Base-by-base conservation (phyloP, 2,888 invertebrate genomes). In the Linnaemya tessellans region DNA sequence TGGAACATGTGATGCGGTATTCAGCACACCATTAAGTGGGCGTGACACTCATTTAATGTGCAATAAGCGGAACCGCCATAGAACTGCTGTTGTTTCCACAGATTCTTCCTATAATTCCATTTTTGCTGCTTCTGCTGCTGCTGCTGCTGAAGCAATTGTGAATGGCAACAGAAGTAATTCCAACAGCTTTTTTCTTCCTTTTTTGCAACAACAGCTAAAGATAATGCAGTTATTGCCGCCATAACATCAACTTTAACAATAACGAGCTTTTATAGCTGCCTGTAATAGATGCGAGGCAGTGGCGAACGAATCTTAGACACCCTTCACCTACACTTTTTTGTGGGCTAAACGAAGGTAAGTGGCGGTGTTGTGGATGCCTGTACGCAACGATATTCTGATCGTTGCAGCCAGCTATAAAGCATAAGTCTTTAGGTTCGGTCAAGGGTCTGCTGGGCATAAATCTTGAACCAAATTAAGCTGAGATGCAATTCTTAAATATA, bases 11-110 rank as follows among this genome's bases (percentile, higher is more conserved):
- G 87, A 81, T 83, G 75, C 80, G 81, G 85, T 86, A 87, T 75
- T 86, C 87, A 87, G 85, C 87, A 86, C 87, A 86, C 85, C 77
- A 87, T 87, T 87, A 87, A 87, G 87, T 87, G 87, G 87, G 87
- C 87, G 87, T 87, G 84, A 85, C 86, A 82, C 82, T 84, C 82
- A 87, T 86, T 87, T 86, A 86, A 87, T 85, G 86, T 87, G 85
- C 87, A 86, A 86, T 80, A 86, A 84, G 86, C 87, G 84, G 86
- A 87, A 84, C 84, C 78, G 81, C 83, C 80, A 86, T 86, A 77
- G 73, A 83, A 86, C 77, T 83, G 83, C 83, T 73, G 83, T 71
- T 75, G 65, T n/a, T 75, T 79, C 71, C 68, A 62, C 70, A 22
- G 65, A 67, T 71, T 67, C 71, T 80, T 65, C 62, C 22, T 62